phyloP scores from a whole-genome alignment of 2,113 vertebrate genomes.

The Syngnathus scovelli region DNA sequence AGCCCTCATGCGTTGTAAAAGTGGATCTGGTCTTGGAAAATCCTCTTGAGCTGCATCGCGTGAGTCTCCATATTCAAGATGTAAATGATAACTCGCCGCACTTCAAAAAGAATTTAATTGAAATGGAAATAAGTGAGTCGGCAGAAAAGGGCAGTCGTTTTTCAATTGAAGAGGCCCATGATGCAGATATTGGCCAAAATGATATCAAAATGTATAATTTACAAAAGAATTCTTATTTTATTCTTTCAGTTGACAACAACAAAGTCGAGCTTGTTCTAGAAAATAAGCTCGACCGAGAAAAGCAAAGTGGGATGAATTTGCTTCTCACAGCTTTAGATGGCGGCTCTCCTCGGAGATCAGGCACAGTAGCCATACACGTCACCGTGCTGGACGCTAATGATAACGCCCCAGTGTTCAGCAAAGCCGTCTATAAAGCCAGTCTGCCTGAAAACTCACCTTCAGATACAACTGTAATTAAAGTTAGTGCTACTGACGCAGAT shows the following conservation, averaged over 20 bases:
- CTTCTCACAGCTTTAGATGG: conserved; percentile 57
- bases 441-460: not conserved
- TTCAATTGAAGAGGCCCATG: conserved; percentile 65
- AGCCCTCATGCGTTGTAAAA: conserved; percentile 45
- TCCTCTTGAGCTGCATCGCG: conserved; percentile 56
- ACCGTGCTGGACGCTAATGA: conserved; percentile 58
- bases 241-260: conserved; percentile 52
- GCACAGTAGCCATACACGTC: conserved; percentile 46
- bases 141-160: conserved; percentile 44
- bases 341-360: conserved; percentile 52
- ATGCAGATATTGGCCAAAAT: conserved; percentile 72
- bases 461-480: not conserved
- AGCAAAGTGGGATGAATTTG: conserved; percentile 40
- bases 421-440: conserved; percentile 38
- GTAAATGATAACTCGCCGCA: conserved; percentile 62
- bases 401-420: conserved; percentile 50
- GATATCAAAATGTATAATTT: conserved; percentile 70
- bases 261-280: conserved; percentile 44
- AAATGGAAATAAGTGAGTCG: conserved; percentile 45
- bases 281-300: conserved; percentile 52
- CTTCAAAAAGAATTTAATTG: conserved; percentile 53
- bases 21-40: conserved; percentile 60
- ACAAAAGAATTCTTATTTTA: conserved; percentile 62
- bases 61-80: conserved; percentile 58
- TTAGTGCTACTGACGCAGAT: not conserved